Conservation (phyloP, 2,113 vertebrate genomes). For the Rousettus leschenaultii region DNA sequence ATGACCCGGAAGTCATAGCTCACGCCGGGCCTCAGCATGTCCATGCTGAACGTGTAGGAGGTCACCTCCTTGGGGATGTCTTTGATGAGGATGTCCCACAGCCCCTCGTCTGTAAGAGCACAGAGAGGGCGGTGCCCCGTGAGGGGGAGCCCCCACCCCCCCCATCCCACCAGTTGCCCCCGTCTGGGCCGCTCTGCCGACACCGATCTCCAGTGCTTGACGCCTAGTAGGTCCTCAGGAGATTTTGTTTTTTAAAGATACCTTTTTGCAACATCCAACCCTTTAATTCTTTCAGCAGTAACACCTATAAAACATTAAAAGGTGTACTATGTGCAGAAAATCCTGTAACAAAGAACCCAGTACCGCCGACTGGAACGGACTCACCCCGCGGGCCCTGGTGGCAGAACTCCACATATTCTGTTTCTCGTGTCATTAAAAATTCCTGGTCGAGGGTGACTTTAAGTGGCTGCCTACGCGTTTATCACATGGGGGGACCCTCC, state of each 20-base stretch:
- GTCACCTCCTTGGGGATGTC: slow-evolving; percentile 98
- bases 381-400: rapidly evolving
- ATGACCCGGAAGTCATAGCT: slow-evolving; percentile 98
- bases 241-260: not conserved
- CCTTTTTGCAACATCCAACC: not conserved
- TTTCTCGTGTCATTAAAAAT: not conserved
- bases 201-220: rapidly evolving
- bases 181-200: rapidly evolving
- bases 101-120: slow-evolving; percentile 89
- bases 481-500: rapidly evolving
- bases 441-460: not conserved
- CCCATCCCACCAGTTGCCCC: not conserved
- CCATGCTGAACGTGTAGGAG: slow-evolving; percentile 96
- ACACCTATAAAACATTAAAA: not conserved
- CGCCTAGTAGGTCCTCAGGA: too few relatives aligned
- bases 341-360: too few relatives aligned
- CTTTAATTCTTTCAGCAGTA: not conserved
- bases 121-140: rapidly evolving
- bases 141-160: not conserved
- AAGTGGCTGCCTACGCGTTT: not conserved
- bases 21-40: slow-evolving; percentile 95
- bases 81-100: slow-evolving; percentile 98
- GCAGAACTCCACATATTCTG: not conserved
- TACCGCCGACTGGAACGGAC: not conserved
- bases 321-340: not conserved